These are phyloP conservation scores for Allolobophora icterica DNA, from an alignment of 2,888 invertebrate genomes.

Conservation along the genomic window DNA sequence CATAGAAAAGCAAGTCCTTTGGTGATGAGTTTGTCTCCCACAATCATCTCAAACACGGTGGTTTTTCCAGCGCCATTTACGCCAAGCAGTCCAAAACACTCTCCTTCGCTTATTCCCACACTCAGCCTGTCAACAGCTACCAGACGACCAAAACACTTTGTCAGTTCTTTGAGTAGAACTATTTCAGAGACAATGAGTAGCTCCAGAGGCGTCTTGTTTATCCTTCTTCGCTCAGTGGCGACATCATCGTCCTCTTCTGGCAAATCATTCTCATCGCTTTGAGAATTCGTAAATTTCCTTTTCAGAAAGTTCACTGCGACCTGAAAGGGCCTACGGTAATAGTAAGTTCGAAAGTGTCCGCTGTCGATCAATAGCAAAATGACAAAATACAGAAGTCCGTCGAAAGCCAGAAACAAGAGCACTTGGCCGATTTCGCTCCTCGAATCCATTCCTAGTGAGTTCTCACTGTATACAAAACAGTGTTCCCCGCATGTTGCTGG, in stretches of 20 bases:
- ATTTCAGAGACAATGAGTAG: conserved; percentile 62
- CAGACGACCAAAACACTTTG: conserved; percentile 73
- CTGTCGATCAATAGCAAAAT: conserved; percentile 74
- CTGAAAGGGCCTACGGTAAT: neutral
- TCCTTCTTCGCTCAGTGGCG: conserved; percentile 59
- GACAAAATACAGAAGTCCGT: conserved; percentile 71
- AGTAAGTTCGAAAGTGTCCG: conserved; percentile 40
- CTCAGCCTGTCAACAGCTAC: conserved; percentile 78
- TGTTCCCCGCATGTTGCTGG: conserved; percentile 53
- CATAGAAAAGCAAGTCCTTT: conserved; percentile 76
- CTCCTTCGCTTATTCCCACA: conserved; percentile 73
- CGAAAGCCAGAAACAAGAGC: conserved; percentile 71
- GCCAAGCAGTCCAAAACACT: conserved; percentile 80
- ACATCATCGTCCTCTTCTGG: conserved; percentile 63
- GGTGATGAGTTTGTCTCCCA: conserved; percentile 78
- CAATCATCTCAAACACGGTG: conserved; percentile 76
- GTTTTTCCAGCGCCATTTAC: conserved; percentile 72
- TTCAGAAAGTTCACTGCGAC: neutral
- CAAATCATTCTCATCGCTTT: neutral
- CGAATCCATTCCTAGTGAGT: conserved; percentile 74
- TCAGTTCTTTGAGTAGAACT: conserved; percentile 72
- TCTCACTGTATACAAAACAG: conserved; percentile 62
- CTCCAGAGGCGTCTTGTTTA: conserved; percentile 49
- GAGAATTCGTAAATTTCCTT: neutral
- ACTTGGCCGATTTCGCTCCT: conserved; percentile 79